phyloP scores from a whole-genome alignment of 1,140 invertebrate genomes.

The Adelges cooleyi region DNA sequence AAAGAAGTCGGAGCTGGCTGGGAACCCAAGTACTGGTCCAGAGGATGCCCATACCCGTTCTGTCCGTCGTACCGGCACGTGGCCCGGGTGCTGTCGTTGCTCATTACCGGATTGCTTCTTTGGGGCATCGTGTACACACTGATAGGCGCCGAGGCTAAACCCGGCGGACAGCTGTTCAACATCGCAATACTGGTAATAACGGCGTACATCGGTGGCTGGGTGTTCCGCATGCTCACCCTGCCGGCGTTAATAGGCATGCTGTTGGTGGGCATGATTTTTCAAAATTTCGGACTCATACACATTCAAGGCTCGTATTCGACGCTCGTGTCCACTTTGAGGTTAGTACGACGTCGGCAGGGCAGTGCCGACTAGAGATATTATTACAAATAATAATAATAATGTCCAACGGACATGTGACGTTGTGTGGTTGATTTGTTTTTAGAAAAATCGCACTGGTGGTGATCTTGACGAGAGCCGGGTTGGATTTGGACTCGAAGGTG shows the following conservation, averaged over 20 bases:
- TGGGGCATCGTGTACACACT: constrained; percentile 64
- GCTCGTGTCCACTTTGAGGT: constrained; percentile 56
- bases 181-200: constrained; percentile 60
- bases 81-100: constrained; percentile 53
- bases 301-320: constrained; percentile 50
- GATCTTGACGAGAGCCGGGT: constrained; percentile 81
- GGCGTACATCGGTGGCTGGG: constrained; percentile 68
- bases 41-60: constrained; percentile 64
- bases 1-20: constrained; percentile 57
- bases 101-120: constrained; percentile 56
- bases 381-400: background rate
- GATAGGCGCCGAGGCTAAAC: constrained; percentile 59
- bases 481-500: constrained; percentile 78
- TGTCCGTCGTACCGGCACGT: constrained; percentile 68
- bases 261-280: constrained; percentile 62
- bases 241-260: constrained; percentile 81
- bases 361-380: background rate
- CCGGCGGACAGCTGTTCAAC: constrained; percentile 66
- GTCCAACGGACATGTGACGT: background rate
- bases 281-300: constrained; percentile 62
- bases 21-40: constrained; percentile 62
- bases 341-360: constrained; percentile 27
- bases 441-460: constrained; percentile 84
- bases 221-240: constrained; percentile 60
- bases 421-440: constrained; percentile 37